phyloP scores from a whole-genome alignment of 2,797 vertebrate species.

The Tapirus indicus region DNA sequence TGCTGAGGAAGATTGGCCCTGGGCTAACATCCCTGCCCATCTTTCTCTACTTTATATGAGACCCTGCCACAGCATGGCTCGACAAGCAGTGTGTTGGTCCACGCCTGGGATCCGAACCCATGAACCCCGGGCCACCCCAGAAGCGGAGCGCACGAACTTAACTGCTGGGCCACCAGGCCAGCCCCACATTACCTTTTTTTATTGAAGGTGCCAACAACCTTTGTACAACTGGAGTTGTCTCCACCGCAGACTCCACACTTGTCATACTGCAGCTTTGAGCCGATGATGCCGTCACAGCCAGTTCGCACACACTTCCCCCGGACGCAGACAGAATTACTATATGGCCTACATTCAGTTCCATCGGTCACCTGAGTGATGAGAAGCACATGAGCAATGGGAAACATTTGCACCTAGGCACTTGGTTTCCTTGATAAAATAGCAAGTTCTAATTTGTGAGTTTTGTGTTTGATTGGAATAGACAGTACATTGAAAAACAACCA shows the following conservation, averaged over 20 bases:
- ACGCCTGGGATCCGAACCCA: too few species aligned
- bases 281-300: conserved; percentile 97
- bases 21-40: too few species aligned
- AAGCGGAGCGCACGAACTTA: too few species aligned
- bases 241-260: conserved; percentile 98
- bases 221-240: conserved; percentile 95
- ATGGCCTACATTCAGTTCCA: conserved; percentile 96
- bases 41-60: too few species aligned
- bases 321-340: conserved; percentile 97
- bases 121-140: too few species aligned
- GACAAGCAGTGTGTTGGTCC: too few species aligned
- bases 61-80: too few species aligned
- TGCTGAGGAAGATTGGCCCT: too few species aligned
- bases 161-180: too few species aligned
- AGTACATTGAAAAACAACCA: neutral
- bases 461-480: neutral
- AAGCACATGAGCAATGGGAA: conserved; percentile 7
- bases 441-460: neutral
- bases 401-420: fast-evolving
- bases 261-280: conserved; percentile 97
- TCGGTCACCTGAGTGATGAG: conserved; percentile 88
- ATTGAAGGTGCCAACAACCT: conserved; percentile 96
- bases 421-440: neutral
- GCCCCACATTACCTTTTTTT: conserved; percentile 93
- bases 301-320: conserved; percentile 96